Conservation (phyloP, 2,888 invertebrate species). For the Amblyteles armatorius region DNA sequence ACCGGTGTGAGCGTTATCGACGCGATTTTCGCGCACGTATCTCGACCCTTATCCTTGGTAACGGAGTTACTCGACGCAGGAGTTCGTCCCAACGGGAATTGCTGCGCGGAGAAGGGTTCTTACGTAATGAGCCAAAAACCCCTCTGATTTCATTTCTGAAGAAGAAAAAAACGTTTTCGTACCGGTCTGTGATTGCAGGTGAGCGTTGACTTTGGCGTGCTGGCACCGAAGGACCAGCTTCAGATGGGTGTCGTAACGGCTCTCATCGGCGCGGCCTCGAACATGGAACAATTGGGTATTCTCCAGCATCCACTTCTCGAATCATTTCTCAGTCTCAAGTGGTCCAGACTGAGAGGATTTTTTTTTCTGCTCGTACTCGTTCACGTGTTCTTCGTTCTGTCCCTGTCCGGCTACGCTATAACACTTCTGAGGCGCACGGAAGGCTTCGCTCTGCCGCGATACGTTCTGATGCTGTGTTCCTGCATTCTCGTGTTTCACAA, state of each 20-base stretch:
- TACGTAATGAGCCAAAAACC: conserved; percentile 63
- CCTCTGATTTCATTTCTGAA: not conserved
- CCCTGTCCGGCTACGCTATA: conserved; percentile 82
- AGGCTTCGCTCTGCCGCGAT: conserved; percentile 72
- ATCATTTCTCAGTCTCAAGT: conserved; percentile 85
- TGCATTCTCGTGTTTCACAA: conserved; percentile 70
- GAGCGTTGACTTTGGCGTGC: conserved; percentile 82
- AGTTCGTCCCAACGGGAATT: conserved; percentile 75
- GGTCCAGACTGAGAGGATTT: conserved; percentile 85
- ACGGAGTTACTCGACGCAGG: conserved; percentile 80
- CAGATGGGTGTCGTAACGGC: conserved; percentile 85
- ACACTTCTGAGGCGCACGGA: conserved; percentile 65
- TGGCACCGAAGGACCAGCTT: conserved; percentile 81
- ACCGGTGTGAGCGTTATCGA: conserved; percentile 82
- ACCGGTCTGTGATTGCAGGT: conserved; percentile 64
- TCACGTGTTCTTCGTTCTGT: conserved; percentile 83
- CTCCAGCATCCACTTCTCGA: conserved; percentile 85
- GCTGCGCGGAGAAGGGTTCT: conserved; percentile 75
- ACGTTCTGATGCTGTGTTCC: conserved; percentile 76
- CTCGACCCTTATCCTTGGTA: conserved; percentile 81
- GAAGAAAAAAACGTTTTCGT: conserved; percentile 5
- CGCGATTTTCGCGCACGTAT: conserved; percentile 81
- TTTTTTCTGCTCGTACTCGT: conserved; percentile 84
- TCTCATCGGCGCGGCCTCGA: conserved; percentile 82
- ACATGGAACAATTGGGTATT: conserved; percentile 82